Evolutionary conservation across 1,140 invertebrate species (phyloP), one percentile per base, ranked within the genome.

Genomic region (Aphelinus atriplicis): DNA sequence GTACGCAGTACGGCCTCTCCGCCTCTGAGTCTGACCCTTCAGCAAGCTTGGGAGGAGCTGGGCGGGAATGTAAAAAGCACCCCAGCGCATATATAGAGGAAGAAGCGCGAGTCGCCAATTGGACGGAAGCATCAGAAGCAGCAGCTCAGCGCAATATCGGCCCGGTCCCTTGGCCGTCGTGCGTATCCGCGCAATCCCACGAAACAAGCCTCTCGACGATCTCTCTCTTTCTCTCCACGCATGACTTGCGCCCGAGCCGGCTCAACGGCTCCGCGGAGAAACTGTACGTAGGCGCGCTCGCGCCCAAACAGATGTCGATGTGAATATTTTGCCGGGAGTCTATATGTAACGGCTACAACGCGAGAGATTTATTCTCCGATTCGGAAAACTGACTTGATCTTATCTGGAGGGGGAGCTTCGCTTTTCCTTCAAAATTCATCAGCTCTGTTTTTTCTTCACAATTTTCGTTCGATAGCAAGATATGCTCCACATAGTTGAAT

Each of bases 181-280:
- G 9, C 0, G 45, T 43, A 26, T 85, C 80, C 65, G 77, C 78
- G 78, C 83, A 83, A 87, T 88, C 85, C 82, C 82, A 85, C 82
- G 81, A 87, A 87, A 87, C 86, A 83, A 85, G 84, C 81, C 81
- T 81, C 86, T 88, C 81, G 82, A 87, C 83, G 57, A 60, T 71
- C 57, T 61, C 7, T 60, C 55, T 57, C 45, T 48, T 5, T 51
- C 26, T 48, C 4, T 62, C 81, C 81, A 86, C 86, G 86, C 85
- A 83, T 84, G 87, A 88, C 83, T 88, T 87, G 82, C 83, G 82
- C 79, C 80, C 77, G 81, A 86, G 84, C 83, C 84, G 84, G 86
- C 83, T 87, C 84, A 87, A 87, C 85, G 81, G 84, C 84, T 81
- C 79, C 81, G 78, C 45, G 42, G 48, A 53, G 50, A 81, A 82